Evolutionary conservation across 64 coral and sea anemone species (phyloP), one percentile per base, ranked within the genome.

Genomic region (Cladopsammia gracilis): DNA sequence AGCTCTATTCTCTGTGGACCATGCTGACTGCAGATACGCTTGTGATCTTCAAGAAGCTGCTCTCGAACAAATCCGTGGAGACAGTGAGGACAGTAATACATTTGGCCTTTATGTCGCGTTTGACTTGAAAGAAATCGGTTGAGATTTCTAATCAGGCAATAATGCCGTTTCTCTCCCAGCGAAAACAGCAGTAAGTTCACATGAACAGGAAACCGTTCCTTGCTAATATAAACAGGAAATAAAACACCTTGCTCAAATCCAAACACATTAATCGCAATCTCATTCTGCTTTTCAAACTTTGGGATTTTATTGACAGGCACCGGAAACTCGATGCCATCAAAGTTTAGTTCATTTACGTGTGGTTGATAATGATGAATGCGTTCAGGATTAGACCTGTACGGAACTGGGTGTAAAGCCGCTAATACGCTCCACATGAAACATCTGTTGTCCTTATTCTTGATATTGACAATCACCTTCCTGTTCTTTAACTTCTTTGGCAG

Each of bases 271-370:
- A 90, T 58, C 11, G 78, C 66, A 1, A 95, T 87, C 0, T 90
- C 53, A 59, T 90, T 95, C 19, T 95, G 87, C 51, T 58, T 85
- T 14, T 91, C 93, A 82, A 95, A 95, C 62, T 90, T 95, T 1
- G 57, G 4, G 3, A 95, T 82, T 77, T 95, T 65, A 45, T 62
- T 51, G 45, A 87, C 43, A 13, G 74, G 18, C 12, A 95, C 47
- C 4, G 86, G 79, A 58, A 90, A 95, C 43, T 74, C 71, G 11
- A 90, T 77, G 2, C 87, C 93, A 49, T 60, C 15, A 23, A 84
- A 65, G 59, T 90, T 78, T 10, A 90, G 87, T 86, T 95, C 88
- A 1, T 86, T 25, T 70, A 66, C 26, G 60, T 85, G 78, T 1
- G 48, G 80, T 57, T 61, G 16, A 20, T 90, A 95, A 3, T 90